Percentiles rank a stretch among this genome's conserved stretches.
Conservation (phyloP, 2,888 invertebrate genomes). For the Branchipolynoe longqiensis region DNA sequence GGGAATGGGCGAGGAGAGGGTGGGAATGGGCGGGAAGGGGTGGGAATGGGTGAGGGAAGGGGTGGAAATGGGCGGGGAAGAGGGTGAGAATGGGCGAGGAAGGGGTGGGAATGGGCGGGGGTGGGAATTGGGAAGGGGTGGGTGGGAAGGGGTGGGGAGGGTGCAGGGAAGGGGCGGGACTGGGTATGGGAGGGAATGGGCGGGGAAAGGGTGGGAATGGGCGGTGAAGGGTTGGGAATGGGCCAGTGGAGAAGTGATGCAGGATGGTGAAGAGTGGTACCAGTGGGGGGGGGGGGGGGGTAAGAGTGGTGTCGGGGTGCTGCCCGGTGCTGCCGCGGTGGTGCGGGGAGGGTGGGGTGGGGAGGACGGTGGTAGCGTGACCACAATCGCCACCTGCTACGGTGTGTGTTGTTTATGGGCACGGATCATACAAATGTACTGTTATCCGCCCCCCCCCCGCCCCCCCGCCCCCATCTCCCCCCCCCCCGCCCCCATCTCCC, state of each 20-base stretch:
- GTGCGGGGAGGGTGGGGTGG: not conserved
- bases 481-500: not conserved
- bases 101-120: constrained; percentile 29
- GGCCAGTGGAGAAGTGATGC: not conserved
- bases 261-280: not conserved
- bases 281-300: not conserved
- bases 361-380: not conserved
- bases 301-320: not conserved
- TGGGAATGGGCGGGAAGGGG: not conserved
- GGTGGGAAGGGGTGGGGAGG: not conserved
- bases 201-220: not conserved
- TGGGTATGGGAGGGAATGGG: not conserved
- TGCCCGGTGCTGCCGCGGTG: not conserved
- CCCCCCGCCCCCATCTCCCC: not conserved
- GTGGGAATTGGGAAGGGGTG: not conserved
- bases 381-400: constrained; percentile 5
- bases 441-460: constrained; percentile 13
- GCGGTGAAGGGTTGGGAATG: no score
- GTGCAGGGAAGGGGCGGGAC: not conserved
- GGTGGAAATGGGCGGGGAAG: not conserved
- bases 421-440: constrained; percentile 48
- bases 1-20: not conserved
- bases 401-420: constrained; percentile 26
- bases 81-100: constrained; percentile 14
- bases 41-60: not conserved